phyloP scores from a whole-genome alignment of 2,888 invertebrate genomes.

The Ellobium chinense region DNA sequence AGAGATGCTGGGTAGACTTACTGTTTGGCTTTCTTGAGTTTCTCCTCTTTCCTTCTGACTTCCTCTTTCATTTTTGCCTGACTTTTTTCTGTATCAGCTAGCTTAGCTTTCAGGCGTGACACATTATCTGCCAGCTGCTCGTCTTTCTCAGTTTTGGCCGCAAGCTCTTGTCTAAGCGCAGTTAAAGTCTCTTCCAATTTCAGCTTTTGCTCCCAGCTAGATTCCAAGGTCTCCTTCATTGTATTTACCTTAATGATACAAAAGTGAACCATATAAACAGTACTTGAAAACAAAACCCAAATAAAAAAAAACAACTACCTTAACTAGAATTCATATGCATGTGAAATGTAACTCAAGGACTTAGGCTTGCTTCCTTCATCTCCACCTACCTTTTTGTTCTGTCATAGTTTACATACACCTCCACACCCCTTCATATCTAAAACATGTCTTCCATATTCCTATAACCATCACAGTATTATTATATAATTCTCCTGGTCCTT shows the following conservation, averaged over 20 bases:
- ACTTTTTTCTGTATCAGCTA: slow-evolving; percentile 54
- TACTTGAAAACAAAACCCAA: neutral
- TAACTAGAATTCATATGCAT: no score
- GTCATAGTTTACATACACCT: no score
- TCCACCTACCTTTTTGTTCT: no score
- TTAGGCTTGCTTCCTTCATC: no score
- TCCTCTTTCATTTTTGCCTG: slow-evolving; percentile 54
- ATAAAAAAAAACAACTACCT: no score
- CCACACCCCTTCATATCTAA: no score
- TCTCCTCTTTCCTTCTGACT: slow-evolving; percentile 59
- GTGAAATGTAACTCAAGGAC: no score
- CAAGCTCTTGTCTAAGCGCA: slow-evolving; percentile 27
- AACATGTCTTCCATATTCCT: no score
- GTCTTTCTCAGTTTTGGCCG: slow-evolving; percentile 36
- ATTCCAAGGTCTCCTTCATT: slow-evolving; percentile 36
- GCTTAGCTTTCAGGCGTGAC: slow-evolving; percentile 54
- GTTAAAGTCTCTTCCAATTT: slow-evolving; percentile 41
- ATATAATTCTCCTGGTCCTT: no score
- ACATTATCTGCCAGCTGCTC: slow-evolving; percentile 44
- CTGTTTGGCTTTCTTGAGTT: slow-evolving; percentile 58
- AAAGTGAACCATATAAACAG: neutral
- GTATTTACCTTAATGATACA: slow-evolving; percentile 21
- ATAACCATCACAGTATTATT: no score
- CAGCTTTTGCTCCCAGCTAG: slow-evolving; percentile 14
- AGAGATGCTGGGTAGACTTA: no score